Evolutionary conservation across 2,797 vertebrate species (phyloP), one percentile per base, ranked within the genome.

Genomic region (Acanthopagrus latus): DNA sequence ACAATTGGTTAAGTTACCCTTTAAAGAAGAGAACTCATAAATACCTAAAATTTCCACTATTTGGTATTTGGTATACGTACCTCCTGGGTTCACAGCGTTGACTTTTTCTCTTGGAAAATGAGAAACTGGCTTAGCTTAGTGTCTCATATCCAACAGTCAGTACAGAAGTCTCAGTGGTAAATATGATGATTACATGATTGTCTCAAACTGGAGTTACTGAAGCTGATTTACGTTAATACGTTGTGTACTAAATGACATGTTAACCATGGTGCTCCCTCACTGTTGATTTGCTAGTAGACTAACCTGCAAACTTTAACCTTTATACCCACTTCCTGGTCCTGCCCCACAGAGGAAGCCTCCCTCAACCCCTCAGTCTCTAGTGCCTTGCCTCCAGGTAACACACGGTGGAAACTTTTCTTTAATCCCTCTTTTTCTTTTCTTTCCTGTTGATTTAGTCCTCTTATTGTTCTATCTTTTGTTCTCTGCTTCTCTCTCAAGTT

Each of bases 321-420:
- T 97, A 74, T 68, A 93, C 94, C 93, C 82, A 73, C 81, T 58
- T 72, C 86, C 89, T 88, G 79, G 52, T 78, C 84, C 81, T 27
- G 16, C 59, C 86, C 96, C 96, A 94, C 97, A 99, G 97, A 95
- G 88, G 93, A 96, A 92, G 95, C 94, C 85, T 95, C 94, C 88
- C 91, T 94, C 83, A 64, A 95, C 95, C 95, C 97, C 75, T 96
- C 96, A 96, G 95, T 96, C 83, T 95, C 94, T 95, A 96, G 93
- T 94, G 90, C 91, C 88, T 92, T 95, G 69, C 92, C 92, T 83
- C 85, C 94, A 96, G 95, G 95, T 96, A 96, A 96, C 89, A 83
- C 63, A 70, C 4, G 12, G 57, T 78, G 44, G 48, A 81, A 65
- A 17, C 71, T 21, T 76, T 4, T 78, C 13, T 58, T 51, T 23